A percentile compares a stretch with the other conserved stretches of the same genome.
phyloP scores from a whole-genome alignment of 2,888 invertebrate species.

The Drosophila vallismaia region DNA sequence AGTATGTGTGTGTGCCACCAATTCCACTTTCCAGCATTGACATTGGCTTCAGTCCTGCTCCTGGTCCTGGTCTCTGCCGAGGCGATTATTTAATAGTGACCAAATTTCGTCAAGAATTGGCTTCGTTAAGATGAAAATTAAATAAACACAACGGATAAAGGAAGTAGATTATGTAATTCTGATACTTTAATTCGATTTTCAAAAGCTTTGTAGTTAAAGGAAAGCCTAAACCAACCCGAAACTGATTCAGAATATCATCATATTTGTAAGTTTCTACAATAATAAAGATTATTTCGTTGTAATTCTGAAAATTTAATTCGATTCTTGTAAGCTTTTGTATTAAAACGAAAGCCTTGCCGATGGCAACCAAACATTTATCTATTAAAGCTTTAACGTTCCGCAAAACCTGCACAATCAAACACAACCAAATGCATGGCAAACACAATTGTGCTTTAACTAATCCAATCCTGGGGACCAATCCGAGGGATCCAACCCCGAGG shows the following conservation, averaged over 20 bases:
- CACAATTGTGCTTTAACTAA: conserved; percentile 51
- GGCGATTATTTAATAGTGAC: conserved; percentile 5
- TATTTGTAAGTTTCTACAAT: too few species aligned
- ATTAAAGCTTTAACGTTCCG: conserved; percentile 18
- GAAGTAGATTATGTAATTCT: background rate
- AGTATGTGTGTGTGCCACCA: conserved; percentile 12
- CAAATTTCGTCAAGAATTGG: background rate
- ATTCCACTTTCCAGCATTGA: conserved; percentile 30
- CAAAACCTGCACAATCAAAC: conserved; percentile 8
- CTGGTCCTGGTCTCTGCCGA: conserved; percentile 2
- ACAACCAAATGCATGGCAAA: conserved; percentile 33
- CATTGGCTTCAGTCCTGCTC: conserved; percentile 32
- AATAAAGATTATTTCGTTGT: too few species aligned
- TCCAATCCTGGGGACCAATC: conserved; percentile 36
- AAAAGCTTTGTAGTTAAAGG: background rate
- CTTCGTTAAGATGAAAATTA: background rate
- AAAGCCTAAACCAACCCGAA: too few species aligned
- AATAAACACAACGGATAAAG: background rate
- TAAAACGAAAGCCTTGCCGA: background rate
- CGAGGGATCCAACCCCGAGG: too few species aligned
- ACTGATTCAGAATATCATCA: too few species aligned
- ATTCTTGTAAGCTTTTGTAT: background rate
- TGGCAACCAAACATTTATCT: background rate
- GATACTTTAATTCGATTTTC: background rate
- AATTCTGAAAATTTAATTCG: background rate